Evolutionary conservation across 2,113 vertebrate genomes (phyloP).

Genomic region (Myotis lucifugus): DNA sequence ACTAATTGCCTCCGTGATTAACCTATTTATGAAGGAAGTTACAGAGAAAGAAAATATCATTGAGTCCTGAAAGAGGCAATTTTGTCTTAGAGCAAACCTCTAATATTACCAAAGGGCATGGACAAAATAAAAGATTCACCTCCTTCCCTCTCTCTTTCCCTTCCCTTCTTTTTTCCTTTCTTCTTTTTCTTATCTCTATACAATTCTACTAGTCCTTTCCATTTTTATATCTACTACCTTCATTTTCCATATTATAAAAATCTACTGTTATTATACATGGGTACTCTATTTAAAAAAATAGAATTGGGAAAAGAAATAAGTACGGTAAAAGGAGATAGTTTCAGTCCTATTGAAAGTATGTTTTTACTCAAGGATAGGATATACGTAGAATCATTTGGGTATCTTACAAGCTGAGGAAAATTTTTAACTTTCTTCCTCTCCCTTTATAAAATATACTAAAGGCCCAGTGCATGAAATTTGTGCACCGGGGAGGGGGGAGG

Average conservation of each 20-base stretch:
- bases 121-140: neutral
- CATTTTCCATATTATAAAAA: neutral
- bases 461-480: too few relatives aligned
- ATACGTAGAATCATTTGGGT: neutral
- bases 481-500: too few relatives aligned
- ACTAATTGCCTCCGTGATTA: slow-evolving; percentile 75
- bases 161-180: neutral
- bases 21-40: slow-evolving; percentile 70
- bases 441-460: neutral
- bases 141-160: neutral
- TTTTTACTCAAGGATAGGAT: neutral
- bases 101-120: neutral
- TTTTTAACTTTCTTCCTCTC: neutral
- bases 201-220: neutral
- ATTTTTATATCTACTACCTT: neutral
- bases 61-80: slow-evolving; percentile 15
- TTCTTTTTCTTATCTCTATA: neutral
- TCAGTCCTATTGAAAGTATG: neutral
- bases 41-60: slow-evolving; percentile 57
- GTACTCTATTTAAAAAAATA: neutral
- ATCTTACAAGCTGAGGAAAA: neutral
- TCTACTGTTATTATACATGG: neutral
- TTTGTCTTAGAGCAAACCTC: slow-evolving; percentile 29
- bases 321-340: neutral
- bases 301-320: neutral